A percentile compares a stretch with the other conserved stretches of the same genome.
Evolutionary conservation across 1,140 invertebrate genomes (phyloP).

Genomic region (Holcopasites calliopsidis): DNA sequence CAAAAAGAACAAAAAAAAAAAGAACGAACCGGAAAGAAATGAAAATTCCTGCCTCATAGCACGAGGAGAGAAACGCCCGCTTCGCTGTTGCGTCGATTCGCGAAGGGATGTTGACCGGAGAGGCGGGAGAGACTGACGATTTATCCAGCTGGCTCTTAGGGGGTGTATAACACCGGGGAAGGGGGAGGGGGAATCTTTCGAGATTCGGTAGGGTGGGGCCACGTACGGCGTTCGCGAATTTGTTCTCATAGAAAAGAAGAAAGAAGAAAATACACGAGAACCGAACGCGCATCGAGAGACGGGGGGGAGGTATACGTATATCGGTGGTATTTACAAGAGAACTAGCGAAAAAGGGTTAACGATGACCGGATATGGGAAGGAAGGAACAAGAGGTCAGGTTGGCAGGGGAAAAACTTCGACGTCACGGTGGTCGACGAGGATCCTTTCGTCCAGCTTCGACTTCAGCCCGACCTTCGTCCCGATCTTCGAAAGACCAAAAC

Average conservation of each 20-base stretch:
- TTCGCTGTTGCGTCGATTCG: constrained; percentile 25
- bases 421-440: constrained; percentile 52
- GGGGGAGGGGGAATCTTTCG: constrained; percentile 33
- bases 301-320: not conserved
- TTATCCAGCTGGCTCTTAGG: not conserved
- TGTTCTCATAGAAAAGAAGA: not conserved
- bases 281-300: constrained; percentile 22
- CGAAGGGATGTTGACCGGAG: constrained; percentile 11
- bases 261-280: not conserved
- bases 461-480: constrained; percentile 42
- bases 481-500: not conserved
- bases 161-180: not conserved
- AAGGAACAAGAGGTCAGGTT: not conserved
- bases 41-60: constrained; percentile 37
- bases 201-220: constrained; percentile 23
- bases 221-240: not conserved
- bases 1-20: not conserved
- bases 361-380: too few species aligned
- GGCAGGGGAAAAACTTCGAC: constrained; percentile 48
- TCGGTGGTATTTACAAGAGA: constrained; percentile 66
- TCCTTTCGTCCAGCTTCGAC: constrained; percentile 55
- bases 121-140: not conserved
- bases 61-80: constrained; percentile 43
- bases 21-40: constrained; percentile 4
- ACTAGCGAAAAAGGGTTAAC: constrained; percentile 18